A percentile compares a stretch with the other conserved stretches of the same genome.
These are phyloP conservation scores for Parthenolecanium corni DNA, from an alignment of 2,888 invertebrate species.

Conservation along the genomic window DNA sequence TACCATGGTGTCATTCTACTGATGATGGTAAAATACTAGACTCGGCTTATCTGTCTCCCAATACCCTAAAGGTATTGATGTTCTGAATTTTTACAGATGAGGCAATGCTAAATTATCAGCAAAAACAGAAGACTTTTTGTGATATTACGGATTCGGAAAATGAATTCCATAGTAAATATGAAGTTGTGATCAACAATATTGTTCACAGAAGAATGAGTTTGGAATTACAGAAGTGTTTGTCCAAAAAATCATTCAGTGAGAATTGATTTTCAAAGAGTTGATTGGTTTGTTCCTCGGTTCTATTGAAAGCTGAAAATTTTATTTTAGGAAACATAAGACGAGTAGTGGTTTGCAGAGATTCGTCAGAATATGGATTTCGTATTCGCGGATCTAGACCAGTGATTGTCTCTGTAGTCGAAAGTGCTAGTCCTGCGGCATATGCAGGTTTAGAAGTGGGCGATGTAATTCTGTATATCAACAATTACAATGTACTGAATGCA, in stretches of 20 bases:
- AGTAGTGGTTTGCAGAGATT: constrained; percentile 66
- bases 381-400: constrained; percentile 92
- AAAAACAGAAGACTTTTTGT: constrained; percentile 29
- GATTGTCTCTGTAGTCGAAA: constrained; percentile 90
- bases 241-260: constrained; percentile 40
- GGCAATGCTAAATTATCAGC: constrained; percentile 4
- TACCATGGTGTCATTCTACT: constrained; percentile 39
- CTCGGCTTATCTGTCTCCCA: background rate
- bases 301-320: background rate
- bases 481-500: constrained; percentile 77
- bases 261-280: too few relatives aligned
- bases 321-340: constrained; percentile 75
- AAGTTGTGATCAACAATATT: constrained; percentile 75
- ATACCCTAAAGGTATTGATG: background rate
- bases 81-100: background rate
- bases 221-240: constrained; percentile 76
- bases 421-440: constrained; percentile 83
- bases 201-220: constrained; percentile 81
- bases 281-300: too few relatives aligned
- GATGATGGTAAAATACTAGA: constrained; percentile 31
- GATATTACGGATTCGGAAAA: constrained; percentile 68
- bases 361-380: constrained; percentile 77
- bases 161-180: constrained; percentile 73
- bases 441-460: constrained; percentile 89
- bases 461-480: constrained; percentile 84